A percentile compares a stretch with the other conserved stretches of the same genome.
Evolutionary conservation across 2,797 vertebrate species (phyloP).

Genomic region (Scomberomorus guttatus): DNA sequence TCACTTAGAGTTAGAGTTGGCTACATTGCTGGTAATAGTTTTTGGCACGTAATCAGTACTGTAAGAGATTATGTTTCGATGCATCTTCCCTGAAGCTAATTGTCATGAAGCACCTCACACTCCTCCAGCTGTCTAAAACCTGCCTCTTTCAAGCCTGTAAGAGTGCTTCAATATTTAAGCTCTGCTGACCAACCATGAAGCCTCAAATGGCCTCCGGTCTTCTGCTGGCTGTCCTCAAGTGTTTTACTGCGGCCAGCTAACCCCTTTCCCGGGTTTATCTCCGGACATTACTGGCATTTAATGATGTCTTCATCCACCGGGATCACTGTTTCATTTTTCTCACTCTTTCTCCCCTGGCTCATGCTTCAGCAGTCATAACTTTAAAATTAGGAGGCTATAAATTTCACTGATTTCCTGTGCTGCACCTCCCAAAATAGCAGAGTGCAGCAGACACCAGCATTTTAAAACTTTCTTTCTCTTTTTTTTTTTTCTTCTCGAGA

Average conservation of each 20-base stretch:
- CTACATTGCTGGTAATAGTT: constrained; percentile 11
- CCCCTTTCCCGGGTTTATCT: constrained; percentile 67
- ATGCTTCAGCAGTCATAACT: constrained; percentile 53
- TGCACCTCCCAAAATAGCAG: constrained; percentile 57
- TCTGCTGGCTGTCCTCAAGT: constrained; percentile 70
- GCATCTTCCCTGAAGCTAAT: constrained; percentile 36
- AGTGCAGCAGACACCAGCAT: constrained; percentile 13
- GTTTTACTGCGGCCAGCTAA: constrained; percentile 67
- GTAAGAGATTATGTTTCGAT: constrained; percentile 9
- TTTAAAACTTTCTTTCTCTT: constrained; percentile 27
- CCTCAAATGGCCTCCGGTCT: constrained; percentile 46
- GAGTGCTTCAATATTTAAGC: constrained; percentile 57
- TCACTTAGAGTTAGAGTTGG: background rate
- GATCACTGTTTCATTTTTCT: constrained; percentile 65
- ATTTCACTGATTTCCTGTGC: constrained; percentile 62
- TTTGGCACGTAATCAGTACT: constrained; percentile 13
- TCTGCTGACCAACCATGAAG: constrained; percentile 67
- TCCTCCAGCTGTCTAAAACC: constrained; percentile 32
- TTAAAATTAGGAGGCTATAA: constrained; percentile 74
- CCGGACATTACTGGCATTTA: constrained; percentile 63
- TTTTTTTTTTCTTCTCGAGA: constrained; percentile 16
- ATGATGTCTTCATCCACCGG: constrained; percentile 68
- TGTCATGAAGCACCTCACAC: constrained; percentile 36
- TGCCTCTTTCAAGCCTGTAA: constrained; percentile 45
- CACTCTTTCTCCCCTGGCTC: constrained; percentile 49